Evolutionary conservation across 2,888 invertebrate genomes (phyloP), one percentile per base, ranked within the genome.

Genomic region (Drosophila anomalata): DNA sequence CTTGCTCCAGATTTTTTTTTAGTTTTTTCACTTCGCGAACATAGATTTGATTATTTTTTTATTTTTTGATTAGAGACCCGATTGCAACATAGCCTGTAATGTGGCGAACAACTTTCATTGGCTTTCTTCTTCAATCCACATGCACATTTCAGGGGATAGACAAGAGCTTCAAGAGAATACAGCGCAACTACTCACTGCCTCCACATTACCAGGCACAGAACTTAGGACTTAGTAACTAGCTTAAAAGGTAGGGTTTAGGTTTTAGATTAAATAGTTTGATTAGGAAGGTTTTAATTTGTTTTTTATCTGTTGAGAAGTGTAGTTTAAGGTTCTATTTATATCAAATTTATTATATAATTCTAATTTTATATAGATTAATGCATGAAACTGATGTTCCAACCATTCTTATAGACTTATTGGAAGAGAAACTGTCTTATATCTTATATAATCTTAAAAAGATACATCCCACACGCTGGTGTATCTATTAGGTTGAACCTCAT

Each of bases 101-200:
- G 75, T 75, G 75, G 75, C 67, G 24, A 66, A 66, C 75, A 71
- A 59, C 62, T 75, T 75, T 75, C 62, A 57, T 66, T 75, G 71
- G 75, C 66, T 56, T 44, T 63, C 51, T 55, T 52, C 44, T 56
- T 58, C 50, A 36, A 56, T 59, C 20, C 46, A 51, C 47, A 50
- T 55, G 71, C 70, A 67, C 51, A 69, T 57, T 36, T 54, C 26
- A 36, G 52, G 41, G 33, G 50, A 50, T 48, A 54, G 58, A 51
- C 39, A 50, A 54, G 50, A 60, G 59, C 55, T 66, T 55, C 20
- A 50, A 68, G 56, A 74, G 60, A 68, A 74, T 54, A 68, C 68
- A 74, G 59, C 75, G 71, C 75, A 75, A 75, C 75, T 75, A 75
- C 76, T 75, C 75, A 75, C 75, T 74, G 57, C 47, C 48, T 70